Evolutionary conservation across 2,888 invertebrate species (phyloP).

Genomic region (Dimorphilus gyrociliatus): DNA sequence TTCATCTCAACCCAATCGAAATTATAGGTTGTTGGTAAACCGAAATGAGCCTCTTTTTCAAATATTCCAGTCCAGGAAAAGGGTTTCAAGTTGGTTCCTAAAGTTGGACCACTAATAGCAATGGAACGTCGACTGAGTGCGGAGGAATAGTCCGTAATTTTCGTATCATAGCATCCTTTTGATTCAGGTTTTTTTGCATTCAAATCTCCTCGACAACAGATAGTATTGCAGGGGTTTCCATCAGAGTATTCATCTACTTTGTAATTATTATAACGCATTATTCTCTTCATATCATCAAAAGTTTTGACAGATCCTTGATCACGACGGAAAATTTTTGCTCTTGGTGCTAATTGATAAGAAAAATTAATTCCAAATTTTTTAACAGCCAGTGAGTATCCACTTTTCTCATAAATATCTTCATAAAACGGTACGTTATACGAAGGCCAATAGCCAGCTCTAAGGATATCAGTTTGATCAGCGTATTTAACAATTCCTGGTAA

Average conservation of each 20-base stretch:
- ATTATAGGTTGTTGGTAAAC: conserved; percentile 22
- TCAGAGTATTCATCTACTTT: conserved; percentile 27
- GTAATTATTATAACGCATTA: conserved; percentile 35
- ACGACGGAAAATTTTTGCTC: conserved; percentile 35
- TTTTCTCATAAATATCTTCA: conserved; percentile 27
- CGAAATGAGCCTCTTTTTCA: conserved; percentile 19
- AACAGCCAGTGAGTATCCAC: conserved; percentile 28
- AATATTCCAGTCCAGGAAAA: conserved; percentile 22
- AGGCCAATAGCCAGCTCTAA: conserved; percentile 32
- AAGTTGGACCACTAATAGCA: conserved; percentile 28
- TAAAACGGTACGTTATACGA: conserved; percentile 36
- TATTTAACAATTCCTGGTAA: conserved; percentile 27
- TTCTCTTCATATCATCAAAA: conserved; percentile 21
- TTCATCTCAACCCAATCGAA: conserved; percentile 20
- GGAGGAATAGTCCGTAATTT: conserved; percentile 24
- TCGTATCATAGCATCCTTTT: conserved; percentile 32
- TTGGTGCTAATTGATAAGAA: conserved; percentile 30
- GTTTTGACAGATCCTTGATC: conserved; percentile 24
- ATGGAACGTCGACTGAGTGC: conserved; percentile 18
- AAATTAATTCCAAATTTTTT: conserved; percentile 19
- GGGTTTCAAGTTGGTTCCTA: conserved; percentile 17
- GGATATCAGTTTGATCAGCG: conserved; percentile 21
- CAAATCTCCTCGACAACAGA: conserved; percentile 32
- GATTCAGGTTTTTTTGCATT: conserved; percentile 11
- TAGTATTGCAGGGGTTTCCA: conserved; percentile 21